These are phyloP conservation scores for Ornithoptera alexandrae DNA, from an alignment of 2,888 invertebrate genomes.

Conservation along the genomic window DNA sequence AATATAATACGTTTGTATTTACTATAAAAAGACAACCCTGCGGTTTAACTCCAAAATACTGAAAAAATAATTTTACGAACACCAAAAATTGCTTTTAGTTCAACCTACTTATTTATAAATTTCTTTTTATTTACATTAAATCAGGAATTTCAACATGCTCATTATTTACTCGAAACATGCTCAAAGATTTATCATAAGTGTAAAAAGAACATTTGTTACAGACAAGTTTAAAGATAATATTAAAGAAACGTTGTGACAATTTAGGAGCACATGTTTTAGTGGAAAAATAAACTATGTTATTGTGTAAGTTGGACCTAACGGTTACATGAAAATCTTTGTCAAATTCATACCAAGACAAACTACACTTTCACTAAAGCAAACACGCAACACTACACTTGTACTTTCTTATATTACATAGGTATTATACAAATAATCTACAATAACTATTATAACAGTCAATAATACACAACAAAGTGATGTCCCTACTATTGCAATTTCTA, in stretches of 20 bases:
- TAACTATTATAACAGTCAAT: constrained; percentile 67
- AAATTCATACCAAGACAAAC: constrained; percentile 39
- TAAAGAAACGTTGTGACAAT: no score
- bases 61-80: constrained; percentile 59
- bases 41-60: constrained; percentile 70
- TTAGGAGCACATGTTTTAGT: neutral
- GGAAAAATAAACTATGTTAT: neutral
- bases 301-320: neutral
- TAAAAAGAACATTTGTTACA: neutral
- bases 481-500: constrained; percentile 52
- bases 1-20: constrained; percentile 63
- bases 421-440: constrained; percentile 61
- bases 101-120: constrained; percentile 46
- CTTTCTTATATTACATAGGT: constrained; percentile 60
- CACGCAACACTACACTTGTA: constrained; percentile 58
- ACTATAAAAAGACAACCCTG: constrained; percentile 60
- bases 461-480: constrained; percentile 50
- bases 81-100: constrained; percentile 57
- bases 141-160: constrained; percentile 73
- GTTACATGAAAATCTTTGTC: constrained; percentile 34
- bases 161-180: constrained; percentile 60
- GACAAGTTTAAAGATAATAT: no score
- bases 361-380: constrained; percentile 47
- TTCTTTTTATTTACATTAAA: constrained; percentile 67
- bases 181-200: constrained; percentile 37